Evolutionary conservation across 2,888 invertebrate genomes (phyloP), one percentile per base, ranked within the genome.

Genomic region (Portevinia maculata): DNA sequence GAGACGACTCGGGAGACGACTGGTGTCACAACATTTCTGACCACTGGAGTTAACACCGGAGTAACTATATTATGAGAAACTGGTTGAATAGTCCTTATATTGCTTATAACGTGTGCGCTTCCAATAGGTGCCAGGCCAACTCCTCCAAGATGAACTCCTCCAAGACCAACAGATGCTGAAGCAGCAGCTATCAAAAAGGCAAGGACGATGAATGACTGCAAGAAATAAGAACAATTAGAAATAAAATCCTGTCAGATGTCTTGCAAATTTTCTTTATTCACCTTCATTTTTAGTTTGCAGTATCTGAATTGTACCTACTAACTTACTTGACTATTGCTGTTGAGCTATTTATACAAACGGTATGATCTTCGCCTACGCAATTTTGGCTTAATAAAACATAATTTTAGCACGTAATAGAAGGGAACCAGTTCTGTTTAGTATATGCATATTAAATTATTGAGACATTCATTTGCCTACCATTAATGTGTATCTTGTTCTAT

Each of bases 11-110:
- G 8, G 17, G 6, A 7, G 7, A 50, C 55, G 17, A 37, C 55
- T 55, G 55, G 37, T 8, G 55, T 30, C 5, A 60, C 60, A 28
- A 57, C 41, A 59, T 59, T 28, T 11, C 41, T 59, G 1, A 59
- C 41, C 8, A 62, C 62, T 21, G 62, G 48, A 1, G 62, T 48
- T 5, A 62, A 13, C n/a, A 65, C 65, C 4, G 39, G 52, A 1
- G 41, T 65, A 11, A 53, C 32, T 9, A 65, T 52, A 24, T 53
- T n/a, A 1, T 24, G 24, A 1, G 53, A 28, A 41, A 65, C 41
- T 28, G 65, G 52, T 0, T 19, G 52, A 39, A 65, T 34, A 34
- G 19, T 65, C 52, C 44, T 65, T 13, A 50, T 32, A 8, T 21
- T 46, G 9, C 32, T 46, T 41, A 62, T 1, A 13, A 62, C 32